Conservation (phyloP, 2,888 invertebrate genomes). For the Xestia xanthographa region DNA sequence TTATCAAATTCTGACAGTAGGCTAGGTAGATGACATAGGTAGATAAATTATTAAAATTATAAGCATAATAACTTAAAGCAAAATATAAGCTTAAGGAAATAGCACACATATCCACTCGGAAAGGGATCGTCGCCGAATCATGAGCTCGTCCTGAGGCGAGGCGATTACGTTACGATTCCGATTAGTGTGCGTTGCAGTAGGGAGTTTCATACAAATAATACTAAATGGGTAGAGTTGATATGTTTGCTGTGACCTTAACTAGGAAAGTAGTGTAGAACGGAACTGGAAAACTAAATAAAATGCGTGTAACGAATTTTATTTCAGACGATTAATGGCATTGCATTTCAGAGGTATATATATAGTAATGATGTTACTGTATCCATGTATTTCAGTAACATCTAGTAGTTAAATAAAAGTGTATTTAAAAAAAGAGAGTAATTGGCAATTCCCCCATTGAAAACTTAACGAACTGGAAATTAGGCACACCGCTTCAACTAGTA, state of each 20-base stretch:
- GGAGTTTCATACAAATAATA: too few species aligned
- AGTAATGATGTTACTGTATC: neutral
- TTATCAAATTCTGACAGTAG: slow-evolving; percentile 42
- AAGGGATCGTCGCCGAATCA: too few species aligned
- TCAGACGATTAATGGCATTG: neutral
- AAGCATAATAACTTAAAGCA: neutral
- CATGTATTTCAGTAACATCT: neutral
- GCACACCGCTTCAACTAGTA: neutral
- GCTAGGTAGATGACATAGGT: slow-evolving; percentile 26
- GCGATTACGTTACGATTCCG: too few species aligned
- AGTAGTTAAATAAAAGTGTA: neutral
- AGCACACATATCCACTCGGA: too few species aligned
- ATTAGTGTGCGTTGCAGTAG: too few species aligned
- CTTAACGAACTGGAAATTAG: neutral
- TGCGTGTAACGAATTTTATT: neutral
- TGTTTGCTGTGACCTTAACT: neutral
- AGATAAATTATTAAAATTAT: slow-evolving; percentile 24
- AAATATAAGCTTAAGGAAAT: neutral
- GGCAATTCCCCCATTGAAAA: neutral
- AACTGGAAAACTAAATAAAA: neutral
- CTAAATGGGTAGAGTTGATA: too few species aligned
- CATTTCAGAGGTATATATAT: neutral
- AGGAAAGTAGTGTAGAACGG: neutral
- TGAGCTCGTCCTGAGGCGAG: too few species aligned
- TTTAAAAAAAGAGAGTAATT: neutral